Conservation (phyloP, 2,888 invertebrate species). For the Platycheirus albimanus region DNA sequence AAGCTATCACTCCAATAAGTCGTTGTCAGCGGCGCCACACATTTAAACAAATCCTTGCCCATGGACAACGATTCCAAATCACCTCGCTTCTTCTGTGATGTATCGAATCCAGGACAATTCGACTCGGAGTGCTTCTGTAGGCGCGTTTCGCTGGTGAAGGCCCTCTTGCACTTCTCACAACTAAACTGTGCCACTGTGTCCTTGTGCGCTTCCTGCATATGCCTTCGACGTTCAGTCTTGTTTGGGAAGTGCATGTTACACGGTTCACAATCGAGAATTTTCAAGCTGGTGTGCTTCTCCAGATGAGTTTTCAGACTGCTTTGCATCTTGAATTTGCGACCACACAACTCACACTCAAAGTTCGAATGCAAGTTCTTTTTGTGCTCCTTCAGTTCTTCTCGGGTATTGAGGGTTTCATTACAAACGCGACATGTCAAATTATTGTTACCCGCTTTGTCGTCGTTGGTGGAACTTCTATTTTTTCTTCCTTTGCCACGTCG, state of each 20-base stretch:
- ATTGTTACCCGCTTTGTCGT: constrained; percentile 51
- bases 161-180: constrained; percentile 81
- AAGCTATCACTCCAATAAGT: constrained; percentile 83
- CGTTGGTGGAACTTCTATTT: too few relatives aligned
- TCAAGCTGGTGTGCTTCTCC: constrained; percentile 80
- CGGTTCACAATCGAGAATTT: constrained; percentile 75
- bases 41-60: constrained; percentile 82
- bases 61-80: constrained; percentile 77
- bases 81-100: constrained; percentile 63
- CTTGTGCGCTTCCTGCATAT: constrained; percentile 80
- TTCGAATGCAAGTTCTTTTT: constrained; percentile 81
- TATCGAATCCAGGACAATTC: constrained; percentile 75
- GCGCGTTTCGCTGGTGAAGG: constrained; percentile 79
- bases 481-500: constrained; percentile 35
- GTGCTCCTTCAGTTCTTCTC: constrained; percentile 83
- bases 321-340: constrained; percentile 82
- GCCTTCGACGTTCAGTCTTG: constrained; percentile 80
- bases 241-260: constrained; percentile 79
- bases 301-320: constrained; percentile 82
- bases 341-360: constrained; percentile 82
- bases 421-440: constrained; percentile 80
- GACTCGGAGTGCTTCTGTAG: constrained; percentile 79
- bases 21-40: constrained; percentile 83
- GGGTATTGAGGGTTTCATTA: constrained; percentile 83
- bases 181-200: constrained; percentile 78